phyloP scores from a whole-genome alignment of 2,113 vertebrate genomes.

The Pseudorasbora parva region DNA sequence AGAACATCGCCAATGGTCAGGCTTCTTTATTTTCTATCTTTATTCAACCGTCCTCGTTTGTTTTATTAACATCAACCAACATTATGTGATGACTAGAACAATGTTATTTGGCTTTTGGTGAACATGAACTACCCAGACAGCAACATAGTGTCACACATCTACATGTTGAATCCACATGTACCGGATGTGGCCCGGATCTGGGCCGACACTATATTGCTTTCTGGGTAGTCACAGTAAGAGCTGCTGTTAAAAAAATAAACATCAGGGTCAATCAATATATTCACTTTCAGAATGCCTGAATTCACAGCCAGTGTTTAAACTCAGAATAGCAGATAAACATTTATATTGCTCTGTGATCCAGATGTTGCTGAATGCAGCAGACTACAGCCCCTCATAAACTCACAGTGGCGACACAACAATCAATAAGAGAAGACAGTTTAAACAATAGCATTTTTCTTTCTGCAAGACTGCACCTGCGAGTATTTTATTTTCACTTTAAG shows the following conservation, averaged over 20 bases:
- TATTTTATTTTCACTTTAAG: not conserved
- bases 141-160: too few species aligned
- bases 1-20: not conserved
- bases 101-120: too few species aligned
- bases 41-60: not conserved
- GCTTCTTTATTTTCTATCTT: not conserved
- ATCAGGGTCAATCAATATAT: too few species aligned
- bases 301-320: too few species aligned
- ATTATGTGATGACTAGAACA: not conserved
- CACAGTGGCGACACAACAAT: not conserved
- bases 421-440: conserved; percentile 52
- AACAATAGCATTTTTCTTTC: not conserved
- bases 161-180: too few species aligned
- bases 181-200: too few species aligned
- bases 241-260: too few species aligned
- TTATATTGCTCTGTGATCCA: not conserved
- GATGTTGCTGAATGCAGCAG: not conserved
- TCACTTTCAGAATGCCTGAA: too few species aligned
- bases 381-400: conserved; percentile 16
- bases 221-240: too few species aligned
- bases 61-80: not conserved
- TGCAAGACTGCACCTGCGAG: not conserved
- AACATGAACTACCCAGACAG: not conserved
- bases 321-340: not conserved
- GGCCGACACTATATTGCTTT: too few species aligned